Conservation (phyloP, 2,113 vertebrate species). For the Gymnorhina tibicen region DNA sequence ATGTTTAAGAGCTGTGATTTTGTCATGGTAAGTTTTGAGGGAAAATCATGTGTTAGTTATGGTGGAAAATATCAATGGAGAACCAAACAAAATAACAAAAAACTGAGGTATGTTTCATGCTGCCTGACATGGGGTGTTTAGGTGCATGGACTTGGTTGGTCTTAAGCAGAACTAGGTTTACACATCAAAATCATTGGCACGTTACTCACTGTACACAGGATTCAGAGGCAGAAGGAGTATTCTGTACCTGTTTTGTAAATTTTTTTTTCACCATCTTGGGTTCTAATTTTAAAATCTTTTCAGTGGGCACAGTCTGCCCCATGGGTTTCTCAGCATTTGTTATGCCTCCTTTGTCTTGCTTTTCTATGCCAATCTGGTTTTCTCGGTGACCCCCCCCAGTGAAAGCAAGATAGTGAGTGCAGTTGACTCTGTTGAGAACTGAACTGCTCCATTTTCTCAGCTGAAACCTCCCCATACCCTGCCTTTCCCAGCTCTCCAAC, state of each 20-base stretch:
- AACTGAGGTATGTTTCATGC: neutral
- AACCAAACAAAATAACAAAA: constrained; percentile 15
- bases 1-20: constrained; percentile 57
- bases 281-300: neutral
- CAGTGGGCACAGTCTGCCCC: neutral
- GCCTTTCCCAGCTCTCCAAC: neutral
- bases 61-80: constrained; percentile 29
- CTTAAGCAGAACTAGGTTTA: neutral
- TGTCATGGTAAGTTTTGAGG: constrained; percentile 55
- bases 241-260: neutral
- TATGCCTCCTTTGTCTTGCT: neutral
- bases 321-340: neutral
- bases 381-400: neutral
- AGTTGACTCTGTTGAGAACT: neutral
- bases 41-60: constrained; percentile 63
- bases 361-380: neutral
- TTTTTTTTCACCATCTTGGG: neutral
- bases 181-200: neutral
- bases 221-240: neutral
- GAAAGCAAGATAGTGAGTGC: neutral
- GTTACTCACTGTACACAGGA: neutral
- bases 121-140: neutral
- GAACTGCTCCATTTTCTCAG: neutral
- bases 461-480: neutral
- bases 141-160: neutral